phyloP scores from a whole-genome alignment of 2,113 vertebrate genomes.

The Zosterops borbonicus region DNA sequence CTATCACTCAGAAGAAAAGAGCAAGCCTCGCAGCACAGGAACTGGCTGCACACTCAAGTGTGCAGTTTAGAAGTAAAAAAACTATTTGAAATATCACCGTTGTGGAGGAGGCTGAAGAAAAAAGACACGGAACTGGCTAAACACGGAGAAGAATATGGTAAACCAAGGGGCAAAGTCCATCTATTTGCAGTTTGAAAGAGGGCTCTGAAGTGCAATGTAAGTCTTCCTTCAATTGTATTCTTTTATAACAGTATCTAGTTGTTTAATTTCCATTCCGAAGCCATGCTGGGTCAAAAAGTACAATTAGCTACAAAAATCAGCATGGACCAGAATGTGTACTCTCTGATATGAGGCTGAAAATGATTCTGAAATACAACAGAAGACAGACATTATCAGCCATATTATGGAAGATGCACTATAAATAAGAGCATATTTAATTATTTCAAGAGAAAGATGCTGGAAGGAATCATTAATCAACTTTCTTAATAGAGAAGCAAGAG shows the following conservation, averaged over 20 bases:
- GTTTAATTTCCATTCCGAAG: conserved; percentile 41
- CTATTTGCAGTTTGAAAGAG: neutral
- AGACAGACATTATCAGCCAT: conserved; percentile 19
- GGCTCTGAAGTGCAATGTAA: conserved; percentile 64
- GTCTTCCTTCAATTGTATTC: conserved; percentile 52
- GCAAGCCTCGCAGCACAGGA: conserved; percentile 20
- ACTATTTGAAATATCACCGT: conserved; percentile 47
- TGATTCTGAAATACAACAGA: conserved; percentile 40
- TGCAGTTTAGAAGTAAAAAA: conserved; percentile 67
- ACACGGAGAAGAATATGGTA: neutral
- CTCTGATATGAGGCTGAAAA: conserved; percentile 29
- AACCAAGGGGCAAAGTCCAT: neutral
- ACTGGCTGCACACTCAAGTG: conserved; percentile 34
- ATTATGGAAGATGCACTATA: conserved; percentile 39
- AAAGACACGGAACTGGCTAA: neutral
- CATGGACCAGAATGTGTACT: conserved; percentile 43
- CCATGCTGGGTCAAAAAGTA: conserved; percentile 29
- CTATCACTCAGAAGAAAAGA: conserved; percentile 56
- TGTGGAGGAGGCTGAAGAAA: conserved; percentile 23
- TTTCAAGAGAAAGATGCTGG: conserved; percentile 42
- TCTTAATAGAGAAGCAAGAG: neutral
- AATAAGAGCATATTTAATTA: conserved; percentile 42
- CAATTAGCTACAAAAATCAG: conserved; percentile 37
- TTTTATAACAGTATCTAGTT: neutral
- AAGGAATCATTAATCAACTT: conserved; percentile 60